A percentile compares a stretch with the other conserved stretches of the same genome.
phyloP scores from a whole-genome alignment of 2,888 invertebrate genomes.

The Raillietiella orientalis region DNA sequence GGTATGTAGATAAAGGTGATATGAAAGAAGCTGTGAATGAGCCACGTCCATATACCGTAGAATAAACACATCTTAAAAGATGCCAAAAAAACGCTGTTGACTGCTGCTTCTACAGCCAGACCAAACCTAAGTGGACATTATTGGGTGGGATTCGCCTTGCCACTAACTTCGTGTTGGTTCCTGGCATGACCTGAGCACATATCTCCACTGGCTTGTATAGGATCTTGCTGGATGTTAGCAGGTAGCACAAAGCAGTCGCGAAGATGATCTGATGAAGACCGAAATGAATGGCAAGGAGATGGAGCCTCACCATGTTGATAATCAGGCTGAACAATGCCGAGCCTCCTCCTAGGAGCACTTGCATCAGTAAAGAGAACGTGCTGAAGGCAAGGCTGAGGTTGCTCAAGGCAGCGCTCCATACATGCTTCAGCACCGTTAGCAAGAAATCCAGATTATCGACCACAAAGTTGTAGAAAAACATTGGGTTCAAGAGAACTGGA shows the following conservation, averaged over 20 bases:
- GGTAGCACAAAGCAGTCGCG: conserved; percentile 79
- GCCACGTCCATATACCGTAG: conserved; percentile 94
- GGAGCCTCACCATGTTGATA: conserved; percentile 32
- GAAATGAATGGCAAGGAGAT: conserved; percentile 3
- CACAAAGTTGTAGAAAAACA: conserved; percentile 40
- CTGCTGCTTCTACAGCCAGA: conserved; percentile 47
- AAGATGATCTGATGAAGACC: conserved; percentile 45
- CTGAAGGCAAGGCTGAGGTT: conserved; percentile 59
- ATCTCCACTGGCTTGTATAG: conserved; percentile 78
- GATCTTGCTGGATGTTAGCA: conserved; percentile 49
- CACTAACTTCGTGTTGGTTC: neutral
- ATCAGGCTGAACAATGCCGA: conserved; percentile 63
- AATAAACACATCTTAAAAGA: conserved; percentile 89
- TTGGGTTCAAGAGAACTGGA: conserved; percentile 31
- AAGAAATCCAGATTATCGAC: conserved; percentile 69
- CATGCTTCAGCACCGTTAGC: conserved; percentile 46
- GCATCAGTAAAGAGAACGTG: conserved; percentile 53
- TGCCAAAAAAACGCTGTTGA: conserved; percentile 78
- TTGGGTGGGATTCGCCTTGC: too few relatives aligned
- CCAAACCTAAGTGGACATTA: conserved; percentile 31
- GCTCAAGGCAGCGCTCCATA: conserved; percentile 69
- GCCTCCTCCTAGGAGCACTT: conserved; percentile 54
- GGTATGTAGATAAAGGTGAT: conserved; percentile 81
- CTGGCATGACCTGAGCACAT: conserved; percentile 9
- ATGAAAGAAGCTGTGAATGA: conserved; percentile 76